Evolutionary conservation across 2,888 invertebrate genomes (phyloP), one percentile per base, ranked within the genome.

Genomic region (Aricia artaxerxes): DNA sequence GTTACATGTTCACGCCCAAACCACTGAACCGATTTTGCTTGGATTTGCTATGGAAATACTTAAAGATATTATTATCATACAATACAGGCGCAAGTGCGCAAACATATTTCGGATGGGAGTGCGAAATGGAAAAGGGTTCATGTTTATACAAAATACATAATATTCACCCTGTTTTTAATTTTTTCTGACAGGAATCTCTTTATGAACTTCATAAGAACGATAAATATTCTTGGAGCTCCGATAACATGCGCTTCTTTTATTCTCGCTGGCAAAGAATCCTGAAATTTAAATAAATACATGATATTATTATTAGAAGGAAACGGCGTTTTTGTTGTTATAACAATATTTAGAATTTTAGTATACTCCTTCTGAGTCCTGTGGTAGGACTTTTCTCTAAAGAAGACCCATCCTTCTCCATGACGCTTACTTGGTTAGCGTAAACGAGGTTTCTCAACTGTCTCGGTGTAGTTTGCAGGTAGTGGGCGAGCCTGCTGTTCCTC

Each of bases 241-340:
- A 95, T 80, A 78, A 95, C 94, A 85, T 95, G 95, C 49, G 92
- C 85, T 61, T 89, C 94, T 85, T 95, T 95, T 69, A 95, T 91
- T 80, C 95, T 89, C 4, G 92, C 86, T 1, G 96, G 96, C 80
- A 94, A 91, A 4, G 94, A 95, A 78, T 95, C 95, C 94, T 96
- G 87, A 77, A 91, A 91, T 24, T 24, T 24, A 24, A 24, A 24
- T 24, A n/a, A 53, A 53, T 3, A 24, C 11, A 69, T 16, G 44
- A 3, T 1, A 53, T 13, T 13, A 53, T 13, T 13, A 13, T 53
- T 53, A 53, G 11, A 13, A 7, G 44, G 7, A 24, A 24, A 24
- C 24, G 24, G 24, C 24, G 24, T 24, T 24, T 24, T 24, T 24
- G 24, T 24, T 24, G 24, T 24, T 24, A 24, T 24, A 24, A 24